These are phyloP conservation scores for Petrophora chlorosata DNA, from an alignment of 2,888 invertebrate species.

Conservation along the genomic window DNA sequence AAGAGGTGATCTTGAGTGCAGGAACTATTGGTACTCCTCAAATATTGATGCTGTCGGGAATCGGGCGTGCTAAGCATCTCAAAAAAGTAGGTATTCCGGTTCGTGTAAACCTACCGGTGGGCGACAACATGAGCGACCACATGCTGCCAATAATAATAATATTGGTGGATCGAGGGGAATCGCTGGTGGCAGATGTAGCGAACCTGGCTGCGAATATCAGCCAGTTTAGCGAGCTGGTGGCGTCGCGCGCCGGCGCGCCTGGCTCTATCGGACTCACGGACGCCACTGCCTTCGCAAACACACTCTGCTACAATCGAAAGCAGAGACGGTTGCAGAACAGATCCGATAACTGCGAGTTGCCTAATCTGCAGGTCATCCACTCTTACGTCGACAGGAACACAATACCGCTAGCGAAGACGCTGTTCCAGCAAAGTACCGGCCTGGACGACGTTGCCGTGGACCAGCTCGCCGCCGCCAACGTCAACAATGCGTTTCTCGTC, in stretches of 20 bases:
- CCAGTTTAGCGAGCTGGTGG: conserved; percentile 39
- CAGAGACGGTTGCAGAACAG: conserved; percentile 38
- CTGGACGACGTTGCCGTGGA: conserved; percentile 41
- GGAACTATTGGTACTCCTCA: conserved; percentile 63
- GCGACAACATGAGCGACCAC: conserved; percentile 60
- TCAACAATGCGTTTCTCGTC: conserved; percentile 43
- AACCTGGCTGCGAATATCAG: conserved; percentile 14
- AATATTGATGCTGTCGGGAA: conserved; percentile 62
- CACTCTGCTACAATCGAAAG: conserved; percentile 53
- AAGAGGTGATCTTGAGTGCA: conserved; percentile 63
- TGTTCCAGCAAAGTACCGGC: conserved; percentile 35
- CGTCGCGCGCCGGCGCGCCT: conserved; percentile 44
- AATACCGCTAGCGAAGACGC: conserved; percentile 22
- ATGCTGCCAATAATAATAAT: conserved; percentile 46
- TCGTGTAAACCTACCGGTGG: conserved; percentile 55
- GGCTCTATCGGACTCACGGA: conserved; percentile 60
- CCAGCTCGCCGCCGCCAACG: conserved; percentile 47
- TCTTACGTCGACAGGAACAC: conserved; percentile 48
- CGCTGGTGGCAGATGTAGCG: conserved; percentile 19
- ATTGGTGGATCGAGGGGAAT: conserved; percentile 40
- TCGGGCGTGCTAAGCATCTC: conserved; percentile 58
- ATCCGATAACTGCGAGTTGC: conserved; percentile 49
- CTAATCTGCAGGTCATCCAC: conserved; percentile 54
- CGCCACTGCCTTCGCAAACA: conserved; percentile 52
- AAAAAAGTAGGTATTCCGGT: conserved; percentile 45